Conservation (phyloP, 2,113 vertebrate genomes). For the Rhegmatorhina hoffmannsi region DNA sequence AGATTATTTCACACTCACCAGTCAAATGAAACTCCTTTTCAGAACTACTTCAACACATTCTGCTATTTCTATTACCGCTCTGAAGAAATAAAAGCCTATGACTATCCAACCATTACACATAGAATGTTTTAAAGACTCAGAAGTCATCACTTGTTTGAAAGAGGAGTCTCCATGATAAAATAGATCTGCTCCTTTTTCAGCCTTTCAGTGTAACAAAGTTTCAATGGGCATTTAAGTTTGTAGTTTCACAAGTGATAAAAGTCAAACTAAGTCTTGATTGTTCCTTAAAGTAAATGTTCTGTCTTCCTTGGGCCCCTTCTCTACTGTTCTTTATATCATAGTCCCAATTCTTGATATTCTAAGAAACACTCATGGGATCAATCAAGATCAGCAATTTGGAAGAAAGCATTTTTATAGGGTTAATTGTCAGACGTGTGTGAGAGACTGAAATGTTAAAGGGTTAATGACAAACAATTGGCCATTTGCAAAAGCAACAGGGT, state of each 20-base stretch:
- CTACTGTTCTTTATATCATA: background rate
- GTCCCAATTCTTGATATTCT: background rate
- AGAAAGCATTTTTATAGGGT: background rate
- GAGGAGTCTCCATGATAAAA: background rate
- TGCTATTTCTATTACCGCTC: background rate
- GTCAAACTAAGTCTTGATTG: background rate
- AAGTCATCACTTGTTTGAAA: background rate
- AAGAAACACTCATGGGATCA: background rate
- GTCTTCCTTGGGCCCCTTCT: background rate
- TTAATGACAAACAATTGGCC: background rate
- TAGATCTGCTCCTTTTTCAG: background rate
- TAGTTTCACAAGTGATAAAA: background rate
- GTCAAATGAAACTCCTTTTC: background rate
- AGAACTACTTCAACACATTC: background rate
- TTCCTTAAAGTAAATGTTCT: background rate
- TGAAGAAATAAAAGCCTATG: background rate
- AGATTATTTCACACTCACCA: background rate
- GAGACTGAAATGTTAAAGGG: background rate
- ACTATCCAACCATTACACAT: background rate
- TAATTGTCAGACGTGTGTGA: background rate
- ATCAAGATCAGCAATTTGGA: background rate
- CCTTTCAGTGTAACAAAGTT: background rate
- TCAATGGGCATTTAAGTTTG: background rate
- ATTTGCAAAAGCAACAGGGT: background rate
- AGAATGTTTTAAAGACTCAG: background rate